phyloP scores from a whole-genome alignment of 2,113 vertebrate species.

The Macaca nemestrina region DNA sequence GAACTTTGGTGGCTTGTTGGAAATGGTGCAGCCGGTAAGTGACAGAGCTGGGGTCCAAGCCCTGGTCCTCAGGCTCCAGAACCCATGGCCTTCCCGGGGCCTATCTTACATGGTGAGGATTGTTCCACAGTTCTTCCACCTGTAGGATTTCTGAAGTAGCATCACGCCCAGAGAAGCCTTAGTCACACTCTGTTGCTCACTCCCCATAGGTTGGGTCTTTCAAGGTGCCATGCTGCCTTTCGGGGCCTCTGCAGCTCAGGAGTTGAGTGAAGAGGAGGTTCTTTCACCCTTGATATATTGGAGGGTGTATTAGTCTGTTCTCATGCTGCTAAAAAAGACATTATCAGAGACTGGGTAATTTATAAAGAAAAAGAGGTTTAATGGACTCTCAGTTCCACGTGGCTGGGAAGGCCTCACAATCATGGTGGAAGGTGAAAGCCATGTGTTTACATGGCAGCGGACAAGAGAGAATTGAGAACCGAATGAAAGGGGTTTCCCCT shows the following conservation, averaged over 20 bases:
- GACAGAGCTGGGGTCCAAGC: not conserved
- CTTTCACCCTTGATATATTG: not conserved
- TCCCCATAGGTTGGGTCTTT: not conserved
- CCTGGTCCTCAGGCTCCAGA: not conserved
- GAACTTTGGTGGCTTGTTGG: not conserved
- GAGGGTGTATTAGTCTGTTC: too few relatives aligned
- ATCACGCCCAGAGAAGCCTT: not conserved
- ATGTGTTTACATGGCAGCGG: too few relatives aligned
- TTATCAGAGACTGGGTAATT: too few relatives aligned
- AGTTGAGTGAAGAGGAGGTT: not conserved
- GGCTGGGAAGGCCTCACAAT: too few relatives aligned
- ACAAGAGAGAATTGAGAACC: too few relatives aligned
- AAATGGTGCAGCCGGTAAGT: not conserved
- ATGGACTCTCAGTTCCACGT: too few relatives aligned
- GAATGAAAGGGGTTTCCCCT: too few relatives aligned
- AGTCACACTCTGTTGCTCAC: not conserved
- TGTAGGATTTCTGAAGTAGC: not conserved
- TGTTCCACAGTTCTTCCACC: not conserved
- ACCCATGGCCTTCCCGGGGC: not conserved
- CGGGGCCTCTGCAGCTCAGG: not conserved
- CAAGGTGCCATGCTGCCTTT: not conserved
- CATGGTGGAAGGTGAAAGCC: too few relatives aligned
- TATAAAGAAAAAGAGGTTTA: too few relatives aligned
- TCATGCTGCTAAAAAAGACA: too few relatives aligned
- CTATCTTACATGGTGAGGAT: not conserved